A percentile compares a stretch with the other conserved stretches of the same genome.
Evolutionary conservation across 1,140 invertebrate genomes (phyloP).

Genomic region (Heterodera schachtii): DNA sequence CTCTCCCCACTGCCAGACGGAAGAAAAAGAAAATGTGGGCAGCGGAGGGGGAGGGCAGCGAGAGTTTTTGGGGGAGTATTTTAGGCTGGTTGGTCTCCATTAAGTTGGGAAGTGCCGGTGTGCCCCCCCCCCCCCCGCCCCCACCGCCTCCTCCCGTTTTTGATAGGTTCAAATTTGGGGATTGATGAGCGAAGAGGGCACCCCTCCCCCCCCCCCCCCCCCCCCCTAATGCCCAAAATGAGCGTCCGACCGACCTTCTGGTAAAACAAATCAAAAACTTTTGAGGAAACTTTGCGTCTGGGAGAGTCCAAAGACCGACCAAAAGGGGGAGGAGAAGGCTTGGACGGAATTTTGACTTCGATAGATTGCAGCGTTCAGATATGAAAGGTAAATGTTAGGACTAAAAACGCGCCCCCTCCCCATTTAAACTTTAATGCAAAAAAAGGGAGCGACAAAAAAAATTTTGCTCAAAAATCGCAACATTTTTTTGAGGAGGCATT

Average conservation of each 20-base stretch:
- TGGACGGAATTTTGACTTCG: constrained; percentile 4
- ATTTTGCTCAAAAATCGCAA: background rate
- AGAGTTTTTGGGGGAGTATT: background rate
- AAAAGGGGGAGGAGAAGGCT: background rate
- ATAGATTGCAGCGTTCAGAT: background rate
- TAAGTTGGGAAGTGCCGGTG: background rate
- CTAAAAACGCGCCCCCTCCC: background rate
- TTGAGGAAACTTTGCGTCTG: constrained; percentile 8
- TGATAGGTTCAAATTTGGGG: constrained; percentile 17
- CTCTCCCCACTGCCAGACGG: no score
- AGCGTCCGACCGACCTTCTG: background rate
- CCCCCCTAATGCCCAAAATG: background rate
- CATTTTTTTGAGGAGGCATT: background rate
- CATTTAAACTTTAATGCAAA: background rate
- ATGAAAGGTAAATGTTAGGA: constrained; percentile 2
- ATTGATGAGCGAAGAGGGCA: constrained; percentile 1
- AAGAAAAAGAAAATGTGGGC: background rate
- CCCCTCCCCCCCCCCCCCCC: no score
- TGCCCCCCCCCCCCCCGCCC: no score
- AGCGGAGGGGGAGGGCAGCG: background rate
- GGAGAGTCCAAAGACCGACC: constrained; percentile 3
- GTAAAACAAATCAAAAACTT: background rate
- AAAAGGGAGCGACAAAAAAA: background rate
- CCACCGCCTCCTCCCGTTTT: background rate
- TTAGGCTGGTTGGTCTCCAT: background rate